These are phyloP conservation scores for Premnoplex brunnescens DNA, from an alignment of 2,797 vertebrate genomes.

Conservation along the genomic window DNA sequence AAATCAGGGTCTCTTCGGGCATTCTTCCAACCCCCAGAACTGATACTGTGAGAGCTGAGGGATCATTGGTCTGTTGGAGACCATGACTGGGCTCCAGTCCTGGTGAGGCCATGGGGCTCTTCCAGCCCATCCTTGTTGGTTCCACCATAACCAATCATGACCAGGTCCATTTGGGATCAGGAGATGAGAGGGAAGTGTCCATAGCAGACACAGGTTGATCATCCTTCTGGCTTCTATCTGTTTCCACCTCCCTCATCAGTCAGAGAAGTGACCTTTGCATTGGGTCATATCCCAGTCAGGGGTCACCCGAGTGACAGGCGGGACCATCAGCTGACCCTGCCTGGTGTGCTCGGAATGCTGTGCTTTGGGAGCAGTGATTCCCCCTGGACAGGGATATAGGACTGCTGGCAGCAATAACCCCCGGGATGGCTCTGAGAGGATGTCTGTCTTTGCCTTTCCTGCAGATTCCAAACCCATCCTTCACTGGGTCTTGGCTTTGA, in stretches of 20 bases:
- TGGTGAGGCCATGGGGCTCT: background rate
- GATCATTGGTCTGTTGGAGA: background rate
- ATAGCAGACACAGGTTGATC: accelerated
- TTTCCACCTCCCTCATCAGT: background rate
- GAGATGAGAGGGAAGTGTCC: accelerated
- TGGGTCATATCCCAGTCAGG: accelerated
- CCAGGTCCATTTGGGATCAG: background rate
- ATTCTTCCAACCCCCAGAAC: background rate
- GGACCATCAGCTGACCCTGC: background rate
- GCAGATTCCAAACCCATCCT: accelerated
- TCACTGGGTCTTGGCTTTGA: background rate
- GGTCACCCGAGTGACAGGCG: background rate
- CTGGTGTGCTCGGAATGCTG: accelerated
- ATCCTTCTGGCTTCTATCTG: accelerated
- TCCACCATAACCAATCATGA: background rate
- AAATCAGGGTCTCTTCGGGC: background rate
- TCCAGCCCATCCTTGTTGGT: background rate
- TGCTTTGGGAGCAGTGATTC: background rate
- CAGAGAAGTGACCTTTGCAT: accelerated
- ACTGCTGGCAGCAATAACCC: background rate
- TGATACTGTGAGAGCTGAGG: background rate
- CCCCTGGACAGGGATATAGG: accelerated
- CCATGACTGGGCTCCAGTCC: background rate
- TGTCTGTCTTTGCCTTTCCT: background rate
- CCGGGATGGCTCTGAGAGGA: accelerated